phyloP scores from a whole-genome alignment of 2,797 vertebrate species.

The Brachyrhaphis roseni region DNA sequence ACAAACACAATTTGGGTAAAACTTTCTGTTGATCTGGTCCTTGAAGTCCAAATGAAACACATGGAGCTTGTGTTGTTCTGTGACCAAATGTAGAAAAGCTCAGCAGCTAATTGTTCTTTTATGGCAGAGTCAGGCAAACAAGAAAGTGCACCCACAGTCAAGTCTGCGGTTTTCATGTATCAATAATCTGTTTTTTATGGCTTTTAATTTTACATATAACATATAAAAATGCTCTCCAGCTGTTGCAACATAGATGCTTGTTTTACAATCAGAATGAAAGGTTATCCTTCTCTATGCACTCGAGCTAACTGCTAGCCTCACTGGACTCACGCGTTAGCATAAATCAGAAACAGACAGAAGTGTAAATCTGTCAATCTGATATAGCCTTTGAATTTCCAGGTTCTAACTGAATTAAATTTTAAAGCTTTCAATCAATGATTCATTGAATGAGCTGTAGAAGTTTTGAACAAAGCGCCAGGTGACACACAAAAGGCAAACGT shows the following conservation, averaged over 20 bases:
- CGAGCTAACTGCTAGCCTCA: neutral
- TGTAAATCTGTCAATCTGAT: slow-evolving; percentile 13
- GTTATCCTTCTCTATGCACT: neutral
- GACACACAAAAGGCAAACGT: neutral
- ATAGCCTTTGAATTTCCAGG: slow-evolving; percentile 13
- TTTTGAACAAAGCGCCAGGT: neutral
- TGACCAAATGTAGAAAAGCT: too few relatives aligned
- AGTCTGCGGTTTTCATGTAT: too few relatives aligned
- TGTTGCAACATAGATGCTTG: neutral
- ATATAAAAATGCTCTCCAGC: neutral
- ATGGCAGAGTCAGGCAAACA: too few relatives aligned
- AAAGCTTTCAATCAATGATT: neutral
- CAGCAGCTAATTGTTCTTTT: too few relatives aligned
- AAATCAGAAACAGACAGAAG: neutral
- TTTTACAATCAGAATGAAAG: neutral
- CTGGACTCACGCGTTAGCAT: neutral
- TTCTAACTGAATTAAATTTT: slow-evolving; percentile 6
- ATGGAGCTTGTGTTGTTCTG: too few relatives aligned
- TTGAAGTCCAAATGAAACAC: too few relatives aligned
- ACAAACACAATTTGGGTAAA: too few relatives aligned
- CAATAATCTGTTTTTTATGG: too few relatives aligned
- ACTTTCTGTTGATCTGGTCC: too few relatives aligned
- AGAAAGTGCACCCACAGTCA: too few relatives aligned
- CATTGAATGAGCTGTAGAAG: neutral
- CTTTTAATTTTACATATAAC: neutral